Percentiles rank a stretch among this genome's conserved stretches.
Evolutionary conservation across 2,888 invertebrate genomes (phyloP).

Genomic region (Elysia crispata): DNA sequence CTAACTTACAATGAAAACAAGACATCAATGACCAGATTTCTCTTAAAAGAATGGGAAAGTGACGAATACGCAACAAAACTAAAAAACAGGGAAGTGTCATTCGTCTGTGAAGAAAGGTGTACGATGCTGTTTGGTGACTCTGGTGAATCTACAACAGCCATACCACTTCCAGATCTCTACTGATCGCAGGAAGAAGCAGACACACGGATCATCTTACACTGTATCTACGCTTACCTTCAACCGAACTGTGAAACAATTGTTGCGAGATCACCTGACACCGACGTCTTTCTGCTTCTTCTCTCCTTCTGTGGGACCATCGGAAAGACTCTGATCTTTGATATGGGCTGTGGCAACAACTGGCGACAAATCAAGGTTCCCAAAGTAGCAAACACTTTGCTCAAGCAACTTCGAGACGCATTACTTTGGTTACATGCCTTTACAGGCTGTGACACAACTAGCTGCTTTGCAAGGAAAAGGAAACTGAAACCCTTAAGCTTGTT

Average conservation of each 20-base stretch:
- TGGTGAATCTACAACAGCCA: background rate
- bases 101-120: background rate
- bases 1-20: too few species aligned
- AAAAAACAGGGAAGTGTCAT: too few species aligned
- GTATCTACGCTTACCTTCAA: background rate
- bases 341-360: background rate
- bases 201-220: background rate
- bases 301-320: too few species aligned
- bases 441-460: background rate
- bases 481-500: background rate
- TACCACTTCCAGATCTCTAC: background rate
- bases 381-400: background rate
- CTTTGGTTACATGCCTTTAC: background rate
- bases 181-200: conserved; percentile 1
- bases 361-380: background rate
- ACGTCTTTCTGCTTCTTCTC: background rate
- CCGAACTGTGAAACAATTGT: background rate
- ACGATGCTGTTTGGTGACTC: background rate
- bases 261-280: background rate
- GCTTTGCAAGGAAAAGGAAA: background rate
- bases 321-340: background rate
- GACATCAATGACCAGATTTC: too few species aligned
- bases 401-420: background rate
- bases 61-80: too few species aligned
- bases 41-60: too few species aligned